Evolutionary conservation across 2,797 vertebrate genomes (phyloP).

Genomic region (Tarsius wallacei): DNA sequence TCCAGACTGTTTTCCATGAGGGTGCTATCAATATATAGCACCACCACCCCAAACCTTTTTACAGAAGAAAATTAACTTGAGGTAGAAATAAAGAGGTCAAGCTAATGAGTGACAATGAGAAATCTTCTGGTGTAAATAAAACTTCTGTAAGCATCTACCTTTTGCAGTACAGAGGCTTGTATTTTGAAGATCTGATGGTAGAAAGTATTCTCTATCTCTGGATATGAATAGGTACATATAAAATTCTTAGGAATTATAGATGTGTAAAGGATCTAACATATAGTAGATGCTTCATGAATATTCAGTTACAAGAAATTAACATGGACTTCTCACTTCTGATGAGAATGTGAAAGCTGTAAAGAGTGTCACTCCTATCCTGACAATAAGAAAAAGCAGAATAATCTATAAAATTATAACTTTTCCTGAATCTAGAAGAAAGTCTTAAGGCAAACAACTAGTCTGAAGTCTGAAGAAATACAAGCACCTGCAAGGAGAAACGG

Average conservation of each 20-base stretch:
- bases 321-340: background rate
- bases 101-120: background rate
- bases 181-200: background rate
- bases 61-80: slow-evolving; percentile 37
- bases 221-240: background rate
- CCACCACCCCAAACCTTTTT: background rate
- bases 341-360: background rate
- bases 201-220: background rate
- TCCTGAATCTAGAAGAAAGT: background rate
- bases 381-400: slow-evolving; percentile 41
- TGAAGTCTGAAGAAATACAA: slow-evolving; percentile 12
- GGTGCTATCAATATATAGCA: background rate
- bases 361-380: background rate
- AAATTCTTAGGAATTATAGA: slow-evolving; percentile 31
- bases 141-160: background rate
- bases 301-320: slow-evolving; percentile 14
- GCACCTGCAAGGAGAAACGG: background rate
- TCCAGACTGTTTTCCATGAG: background rate
- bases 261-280: background rate
- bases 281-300: background rate
- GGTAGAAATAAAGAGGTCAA: background rate
- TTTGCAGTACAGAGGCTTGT: background rate
- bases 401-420: slow-evolving; percentile 49
- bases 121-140: slow-evolving; percentile 14
- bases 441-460: background rate